Conservation (phyloP, 2,888 invertebrate genomes). For the Elysia crispata region DNA sequence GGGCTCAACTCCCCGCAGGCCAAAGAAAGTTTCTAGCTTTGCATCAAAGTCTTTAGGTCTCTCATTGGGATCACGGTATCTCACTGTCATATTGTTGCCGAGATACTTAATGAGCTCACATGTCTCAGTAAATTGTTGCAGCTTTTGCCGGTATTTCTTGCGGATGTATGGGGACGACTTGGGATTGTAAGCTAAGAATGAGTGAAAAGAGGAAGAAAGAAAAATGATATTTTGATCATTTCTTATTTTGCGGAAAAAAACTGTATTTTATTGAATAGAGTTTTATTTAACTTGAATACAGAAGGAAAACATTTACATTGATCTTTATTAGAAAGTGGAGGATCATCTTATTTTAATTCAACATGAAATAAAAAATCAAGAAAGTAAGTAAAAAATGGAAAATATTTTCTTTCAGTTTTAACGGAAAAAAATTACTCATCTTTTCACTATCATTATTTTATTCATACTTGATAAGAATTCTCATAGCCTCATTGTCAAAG, state of each 20-base stretch:
- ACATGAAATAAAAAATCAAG: background rate
- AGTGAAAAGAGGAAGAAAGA: background rate
- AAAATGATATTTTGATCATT: background rate
- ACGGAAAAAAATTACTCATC: too few species aligned
- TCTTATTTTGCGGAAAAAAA: background rate
- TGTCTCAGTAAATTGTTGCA: conserved; percentile 76
- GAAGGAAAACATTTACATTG: too few species aligned
- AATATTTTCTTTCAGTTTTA: too few species aligned
- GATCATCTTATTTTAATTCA: too few species aligned
- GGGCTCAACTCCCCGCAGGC: conserved; percentile 67
- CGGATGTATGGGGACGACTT: conserved; percentile 76
- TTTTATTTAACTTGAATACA: too few species aligned
- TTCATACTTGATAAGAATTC: too few species aligned
- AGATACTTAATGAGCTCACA: conserved; percentile 76
- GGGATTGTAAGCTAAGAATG: conserved; percentile 74
- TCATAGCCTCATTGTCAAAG: too few species aligned
- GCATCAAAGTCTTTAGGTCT: conserved; percentile 76
- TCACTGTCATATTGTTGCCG: conserved; percentile 75
- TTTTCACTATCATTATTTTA: too few species aligned
- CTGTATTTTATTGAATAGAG: background rate
- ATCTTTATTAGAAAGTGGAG: too few species aligned
- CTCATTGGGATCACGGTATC: conserved; percentile 74
- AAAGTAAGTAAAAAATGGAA: too few species aligned
- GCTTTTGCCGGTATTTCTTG: conserved; percentile 76
- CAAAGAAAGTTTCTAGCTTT: conserved; percentile 75